Percentiles rank a stretch among this genome's conserved stretches.
Evolutionary conservation across 2,888 invertebrate species (phyloP).

Genomic region (Tineola bisselliella): DNA sequence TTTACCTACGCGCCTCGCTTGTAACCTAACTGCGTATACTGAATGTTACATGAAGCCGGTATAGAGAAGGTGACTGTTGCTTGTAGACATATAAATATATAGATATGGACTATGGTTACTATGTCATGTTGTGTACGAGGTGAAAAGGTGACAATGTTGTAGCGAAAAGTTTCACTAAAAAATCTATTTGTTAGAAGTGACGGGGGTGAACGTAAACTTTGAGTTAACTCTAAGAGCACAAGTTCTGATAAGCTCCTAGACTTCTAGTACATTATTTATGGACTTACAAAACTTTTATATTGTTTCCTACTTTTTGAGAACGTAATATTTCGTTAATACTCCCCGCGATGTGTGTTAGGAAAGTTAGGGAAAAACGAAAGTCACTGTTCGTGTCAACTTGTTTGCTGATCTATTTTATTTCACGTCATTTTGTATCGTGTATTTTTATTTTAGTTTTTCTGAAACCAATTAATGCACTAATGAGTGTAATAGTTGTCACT

Average conservation of each 20-base stretch:
- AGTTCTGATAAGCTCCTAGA: constrained; percentile 1
- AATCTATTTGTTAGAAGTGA: background rate
- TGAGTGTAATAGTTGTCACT: no score
- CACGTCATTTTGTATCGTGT: background rate
- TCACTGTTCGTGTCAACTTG: background rate
- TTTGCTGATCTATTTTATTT: background rate
- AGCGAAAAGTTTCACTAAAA: no score
- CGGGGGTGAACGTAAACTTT: background rate
- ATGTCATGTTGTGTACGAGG: no score
- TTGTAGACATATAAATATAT: no score
- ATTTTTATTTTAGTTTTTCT: background rate
- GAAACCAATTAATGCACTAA: no score
- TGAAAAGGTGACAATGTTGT: no score
- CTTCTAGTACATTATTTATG: constrained; percentile 13
- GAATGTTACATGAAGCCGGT: no score
- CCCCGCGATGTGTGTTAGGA: background rate
- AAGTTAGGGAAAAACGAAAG: background rate
- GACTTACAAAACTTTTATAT: constrained; percentile 7
- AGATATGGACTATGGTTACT: no score
- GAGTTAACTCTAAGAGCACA: background rate
- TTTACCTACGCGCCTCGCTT: no score
- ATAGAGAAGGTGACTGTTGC: no score
- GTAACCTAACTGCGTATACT: no score
- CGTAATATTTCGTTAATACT: constrained; percentile 10
- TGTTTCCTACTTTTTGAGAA: constrained; percentile 9